phyloP scores from a whole-genome alignment of 2,888 invertebrate genomes.

The Nephrotoma flavescens region DNA sequence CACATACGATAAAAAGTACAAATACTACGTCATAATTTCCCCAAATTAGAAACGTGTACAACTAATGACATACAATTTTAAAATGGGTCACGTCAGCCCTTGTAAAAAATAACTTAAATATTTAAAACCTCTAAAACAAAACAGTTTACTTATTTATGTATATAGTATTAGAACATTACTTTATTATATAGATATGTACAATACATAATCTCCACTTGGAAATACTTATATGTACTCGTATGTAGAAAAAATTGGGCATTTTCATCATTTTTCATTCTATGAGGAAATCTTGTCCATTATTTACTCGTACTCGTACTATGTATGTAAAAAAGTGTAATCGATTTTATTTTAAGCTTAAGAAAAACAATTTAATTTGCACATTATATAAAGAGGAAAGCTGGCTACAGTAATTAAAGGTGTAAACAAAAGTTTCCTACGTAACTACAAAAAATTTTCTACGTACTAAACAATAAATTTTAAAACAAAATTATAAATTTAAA shows the following conservation, averaged over 20 bases:
- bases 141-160: neutral
- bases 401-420: neutral
- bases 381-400: neutral
- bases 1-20: neutral
- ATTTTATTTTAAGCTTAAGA: neutral
- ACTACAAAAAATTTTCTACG: neutral
- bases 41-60: neutral
- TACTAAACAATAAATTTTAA: neutral
- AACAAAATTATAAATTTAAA: neutral
- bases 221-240: neutral
- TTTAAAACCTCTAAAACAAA: neutral
- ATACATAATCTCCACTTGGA: neutral
- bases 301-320: neutral
- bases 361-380: neutral
- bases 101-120: neutral
- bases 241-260: neutral
- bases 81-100: neutral
- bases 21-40: neutral
- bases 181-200: neutral
- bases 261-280: neutral
- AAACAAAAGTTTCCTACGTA: neutral
- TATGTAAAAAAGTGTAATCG: neutral
- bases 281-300: neutral
- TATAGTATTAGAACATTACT: neutral
- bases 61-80: neutral